These are phyloP conservation scores for Psettodes erumei DNA, from an alignment of 2,113 vertebrate genomes.

Conservation along the genomic window DNA sequence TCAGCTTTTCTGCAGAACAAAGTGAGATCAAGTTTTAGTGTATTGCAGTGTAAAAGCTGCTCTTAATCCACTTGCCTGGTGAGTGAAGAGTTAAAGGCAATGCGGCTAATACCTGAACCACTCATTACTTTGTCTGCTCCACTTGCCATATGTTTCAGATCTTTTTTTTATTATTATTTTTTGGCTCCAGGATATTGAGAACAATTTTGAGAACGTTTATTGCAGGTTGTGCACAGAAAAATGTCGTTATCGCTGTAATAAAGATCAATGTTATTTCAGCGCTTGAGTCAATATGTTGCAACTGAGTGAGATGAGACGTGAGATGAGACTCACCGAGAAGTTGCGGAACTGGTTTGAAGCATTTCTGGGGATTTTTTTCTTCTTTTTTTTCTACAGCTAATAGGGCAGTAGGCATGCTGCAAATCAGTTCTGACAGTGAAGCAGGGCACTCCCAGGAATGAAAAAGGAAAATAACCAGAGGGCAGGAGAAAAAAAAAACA, in stretches of 20 bases:
- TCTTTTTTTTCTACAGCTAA: conserved; percentile 9
- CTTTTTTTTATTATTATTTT: too few relatives aligned
- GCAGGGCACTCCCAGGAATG: conserved; percentile 43
- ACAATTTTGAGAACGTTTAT: conserved; percentile 26
- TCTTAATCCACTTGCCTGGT: not conserved
- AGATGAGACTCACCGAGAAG: conserved; percentile 5
- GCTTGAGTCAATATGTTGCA: conserved; percentile 33
- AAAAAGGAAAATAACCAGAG: conserved; percentile 40
- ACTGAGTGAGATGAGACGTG: conserved; percentile 22
- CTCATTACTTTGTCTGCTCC: conserved; percentile 1
- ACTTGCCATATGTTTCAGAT: conserved; percentile 6
- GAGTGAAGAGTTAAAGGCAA: not conserved
- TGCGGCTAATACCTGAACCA: not conserved
- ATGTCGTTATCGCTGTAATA: conserved; percentile 27
- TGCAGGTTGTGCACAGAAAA: conserved; percentile 5
- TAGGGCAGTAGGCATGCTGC: conserved; percentile 12
- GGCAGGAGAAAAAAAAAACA: not conserved
- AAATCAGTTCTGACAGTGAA: conserved; percentile 53
- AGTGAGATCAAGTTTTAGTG: not conserved
- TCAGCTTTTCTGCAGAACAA: not conserved
- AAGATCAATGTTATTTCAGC: conserved; percentile 31
- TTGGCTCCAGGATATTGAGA: conserved; percentile 19
- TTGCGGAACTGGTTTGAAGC: conserved; percentile 27
- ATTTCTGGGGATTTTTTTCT: conserved; percentile 4
- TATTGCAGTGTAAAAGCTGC: not conserved